Percentiles rank a stretch among this genome's conserved stretches.
phyloP scores from a whole-genome alignment of 2,113 vertebrate species.

The Hystrix brachyura region DNA sequence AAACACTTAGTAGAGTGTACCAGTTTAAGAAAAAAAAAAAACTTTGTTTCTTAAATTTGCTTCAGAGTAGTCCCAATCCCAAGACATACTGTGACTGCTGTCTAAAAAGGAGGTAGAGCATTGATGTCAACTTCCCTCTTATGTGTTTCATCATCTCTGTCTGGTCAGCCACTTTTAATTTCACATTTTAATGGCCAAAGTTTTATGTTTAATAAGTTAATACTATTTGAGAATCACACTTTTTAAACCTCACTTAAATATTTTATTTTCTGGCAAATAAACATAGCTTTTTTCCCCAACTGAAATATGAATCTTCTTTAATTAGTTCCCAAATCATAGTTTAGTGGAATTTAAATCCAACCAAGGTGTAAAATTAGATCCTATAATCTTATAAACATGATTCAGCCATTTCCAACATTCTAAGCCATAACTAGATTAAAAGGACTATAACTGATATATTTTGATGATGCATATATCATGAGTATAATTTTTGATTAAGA shows the following conservation, averaged over 20 bases:
- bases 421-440: slow-evolving; percentile 6
- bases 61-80: background rate
- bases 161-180: background rate
- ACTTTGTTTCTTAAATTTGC: background rate
- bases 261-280: slow-evolving; percentile 49
- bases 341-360: slow-evolving; percentile 22
- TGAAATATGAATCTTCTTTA: slow-evolving; percentile 19
- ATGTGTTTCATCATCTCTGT: background rate
- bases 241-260: slow-evolving; percentile 23
- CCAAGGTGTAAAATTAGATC: background rate
- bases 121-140: background rate
- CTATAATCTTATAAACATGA: background rate
- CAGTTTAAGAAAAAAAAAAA: background rate
- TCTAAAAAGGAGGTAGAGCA: background rate
- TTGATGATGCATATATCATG: background rate
- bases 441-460: background rate
- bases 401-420: background rate
- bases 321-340: background rate
- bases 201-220: slow-evolving; percentile 43
- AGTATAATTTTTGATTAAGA: background rate
- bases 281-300: background rate
- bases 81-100: background rate
- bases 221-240: background rate
- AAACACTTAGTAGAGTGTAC: background rate
- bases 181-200: slow-evolving; percentile 11